Conservation (phyloP, 1,140 invertebrate species). For the Acromyrmex charruanus region DNA sequence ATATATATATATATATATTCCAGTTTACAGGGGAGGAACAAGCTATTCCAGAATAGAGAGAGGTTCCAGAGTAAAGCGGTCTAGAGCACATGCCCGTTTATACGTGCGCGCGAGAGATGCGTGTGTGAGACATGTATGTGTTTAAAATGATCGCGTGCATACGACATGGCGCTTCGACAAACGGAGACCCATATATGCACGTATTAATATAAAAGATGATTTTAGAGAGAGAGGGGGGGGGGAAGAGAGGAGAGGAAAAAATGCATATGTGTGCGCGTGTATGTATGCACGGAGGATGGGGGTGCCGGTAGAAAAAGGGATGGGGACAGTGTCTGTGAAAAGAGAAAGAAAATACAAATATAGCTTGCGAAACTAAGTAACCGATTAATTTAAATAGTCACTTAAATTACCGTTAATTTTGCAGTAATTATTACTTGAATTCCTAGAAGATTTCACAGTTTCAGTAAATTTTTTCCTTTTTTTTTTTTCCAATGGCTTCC, state of each 20-base stretch:
- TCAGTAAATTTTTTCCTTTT: conserved; percentile 44
- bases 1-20: background rate
- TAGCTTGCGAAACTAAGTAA: conserved; percentile 65
- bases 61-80: background rate
- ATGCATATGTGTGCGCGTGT: conserved; percentile 19
- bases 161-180: background rate
- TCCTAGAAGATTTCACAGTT: background rate
- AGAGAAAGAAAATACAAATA: conserved; percentile 43
- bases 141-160: conserved; percentile 4
- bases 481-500: conserved; percentile 30
- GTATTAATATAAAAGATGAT: conserved; percentile 38
- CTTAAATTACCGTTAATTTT: conserved; percentile 30
- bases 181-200: conserved; percentile 17
- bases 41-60: conserved; percentile 2
- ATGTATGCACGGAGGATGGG: conserved; percentile 73
- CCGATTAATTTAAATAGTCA: conserved; percentile 29
- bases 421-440: conserved; percentile 22
- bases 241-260: background rate
- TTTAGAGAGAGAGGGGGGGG: conserved; percentile 13
- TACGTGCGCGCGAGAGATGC: conserved; percentile 8
- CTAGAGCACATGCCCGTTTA: conserved; percentile 1
- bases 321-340: conserved; percentile 79
- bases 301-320: conserved; percentile 75
- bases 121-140: background rate
- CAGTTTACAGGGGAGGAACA: background rate